Evolutionary conservation across 1,140 invertebrate genomes (phyloP), one percentile per base, ranked within the genome.

Genomic region (Eubasilissa regina): DNA sequence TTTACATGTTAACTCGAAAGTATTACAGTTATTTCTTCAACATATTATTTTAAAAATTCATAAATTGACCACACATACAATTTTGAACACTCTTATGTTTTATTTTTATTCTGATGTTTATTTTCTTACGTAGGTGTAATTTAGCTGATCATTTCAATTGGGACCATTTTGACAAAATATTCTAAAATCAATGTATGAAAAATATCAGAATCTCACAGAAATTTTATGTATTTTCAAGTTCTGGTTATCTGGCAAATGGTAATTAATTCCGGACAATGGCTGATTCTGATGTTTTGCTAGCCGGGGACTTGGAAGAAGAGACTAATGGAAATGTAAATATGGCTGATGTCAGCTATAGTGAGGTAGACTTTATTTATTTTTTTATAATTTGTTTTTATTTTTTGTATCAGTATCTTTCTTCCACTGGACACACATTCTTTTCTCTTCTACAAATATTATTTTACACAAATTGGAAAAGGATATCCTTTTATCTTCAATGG

Each of bases 291-390:
- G 75, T 75, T 70, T 53, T 80, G 60, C 25, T 78, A 51, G 66
- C 77, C 48, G 80, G 66, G 21, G 80, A 79, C 47, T 74, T 79
- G 51, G 77, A 81, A 47, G 80, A 78, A 70, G 76, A 79, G 64
- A 79, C 73, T 4, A 81, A 81, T 55, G 76, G 77, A 25, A 79
- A 78, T 75, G 56, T 77, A 45, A 77, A 62, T 35, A 72, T 75
- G 45, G 25, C 47, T 47, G 76, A 79, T 48, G 60, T 35, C 64
- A 75, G 75, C 47, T 78, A 70, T n/a, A n/a, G n/a, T 64, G 80
- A 79, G 72, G 76, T 81, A 79, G 66, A 68, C 35, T 66, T 64
- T 77, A 48, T 77, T 64, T n/a, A n/a, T n/a, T 48, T 66, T 12
- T 75, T 75, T 77, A 62, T 48, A 11, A 17, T 64, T 56, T 75